Evolutionary conservation across 2,888 invertebrate genomes (phyloP), one percentile per base, ranked within the genome.

Genomic region (Drosophila putrida): DNA sequence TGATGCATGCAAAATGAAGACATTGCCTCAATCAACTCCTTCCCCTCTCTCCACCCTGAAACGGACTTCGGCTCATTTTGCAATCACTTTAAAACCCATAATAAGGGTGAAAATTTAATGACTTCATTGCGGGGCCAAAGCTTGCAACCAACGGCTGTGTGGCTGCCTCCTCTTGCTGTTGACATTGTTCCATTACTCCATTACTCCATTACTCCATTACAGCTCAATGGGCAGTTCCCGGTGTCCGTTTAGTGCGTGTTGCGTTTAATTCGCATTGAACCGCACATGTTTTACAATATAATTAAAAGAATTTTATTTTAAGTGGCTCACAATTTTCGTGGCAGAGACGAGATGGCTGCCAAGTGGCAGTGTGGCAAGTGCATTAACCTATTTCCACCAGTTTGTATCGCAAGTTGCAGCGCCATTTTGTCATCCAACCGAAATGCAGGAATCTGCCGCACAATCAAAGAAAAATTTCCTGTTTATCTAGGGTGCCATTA

Each of bases 21-120:
- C 88, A 84, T 90, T 89, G 80, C 41, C 53, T 43, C 66, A 62
- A 67, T 69, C 57, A 60, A 59, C 65, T 11, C 11, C 28, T 28
- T 8, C 13, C 0, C 27, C 28, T 27, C 33, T 0, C 35, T 35
- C 6, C 10, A 2, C 4, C 25, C 35, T n/a, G 20, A 20, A 25
- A 27, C 4, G 4, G 13, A 47, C 57, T 67, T 69, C 71, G 55
- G 63, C 79, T 86, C 87, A 31, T 79, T 85, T 90, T 82, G 90
- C 88, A 90, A 90, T 90, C 88, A 87, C 80, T 78, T 87, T 89
- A 89, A 90, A 90, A 79, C 84, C 89, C 82, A 88, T 90, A 90
- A 91, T 91, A 90, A 90, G 90, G 84, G 89, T 81, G 80, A 78
- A 80, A 84, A 82, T 89, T 84, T 91, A 91, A 91, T 91, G 83